These are phyloP conservation scores for Macropis europaea DNA, from an alignment of 2,888 invertebrate species.

Conservation along the genomic window DNA sequence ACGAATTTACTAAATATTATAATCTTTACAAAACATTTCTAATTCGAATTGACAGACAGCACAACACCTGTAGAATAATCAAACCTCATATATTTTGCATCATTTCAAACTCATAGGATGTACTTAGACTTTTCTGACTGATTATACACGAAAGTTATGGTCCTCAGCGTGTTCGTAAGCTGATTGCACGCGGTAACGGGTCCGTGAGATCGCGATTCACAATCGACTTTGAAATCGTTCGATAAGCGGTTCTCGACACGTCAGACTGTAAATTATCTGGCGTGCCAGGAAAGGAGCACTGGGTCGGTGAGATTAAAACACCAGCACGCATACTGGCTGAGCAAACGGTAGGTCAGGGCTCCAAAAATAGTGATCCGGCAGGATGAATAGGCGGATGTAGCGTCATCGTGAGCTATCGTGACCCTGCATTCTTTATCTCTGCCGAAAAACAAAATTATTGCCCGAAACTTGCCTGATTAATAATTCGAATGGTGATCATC, in stretches of 20 bases:
- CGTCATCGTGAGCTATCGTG: slow-evolving; percentile 31
- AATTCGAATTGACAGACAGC: too few species aligned
- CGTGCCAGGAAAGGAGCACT: neutral
- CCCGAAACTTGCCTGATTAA: neutral
- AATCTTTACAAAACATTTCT: too few species aligned
- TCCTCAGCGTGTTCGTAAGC: too few species aligned
- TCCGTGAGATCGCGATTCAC: too few species aligned
- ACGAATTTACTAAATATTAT: too few species aligned
- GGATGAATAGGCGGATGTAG: slow-evolving; percentile 25
- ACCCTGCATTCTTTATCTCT: slow-evolving; percentile 21
- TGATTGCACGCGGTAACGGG: too few species aligned
- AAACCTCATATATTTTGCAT: too few species aligned
- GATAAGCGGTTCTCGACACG: neutral
- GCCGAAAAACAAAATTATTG: slow-evolving; percentile 11
- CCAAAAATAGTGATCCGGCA: slow-evolving; percentile 54
- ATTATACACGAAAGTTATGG: too few species aligned
- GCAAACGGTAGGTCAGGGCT: slow-evolving; percentile 58
- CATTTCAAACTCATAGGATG: too few species aligned
- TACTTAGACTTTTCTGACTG: too few species aligned
- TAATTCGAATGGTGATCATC: neutral
- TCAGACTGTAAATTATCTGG: neutral
- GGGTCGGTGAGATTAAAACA: neutral
- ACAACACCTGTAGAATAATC: too few species aligned
- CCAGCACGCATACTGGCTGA: neutral
- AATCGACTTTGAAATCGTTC: neutral